phyloP scores from a whole-genome alignment of 2,888 invertebrate species.

The Linnaemya tessellans region DNA sequence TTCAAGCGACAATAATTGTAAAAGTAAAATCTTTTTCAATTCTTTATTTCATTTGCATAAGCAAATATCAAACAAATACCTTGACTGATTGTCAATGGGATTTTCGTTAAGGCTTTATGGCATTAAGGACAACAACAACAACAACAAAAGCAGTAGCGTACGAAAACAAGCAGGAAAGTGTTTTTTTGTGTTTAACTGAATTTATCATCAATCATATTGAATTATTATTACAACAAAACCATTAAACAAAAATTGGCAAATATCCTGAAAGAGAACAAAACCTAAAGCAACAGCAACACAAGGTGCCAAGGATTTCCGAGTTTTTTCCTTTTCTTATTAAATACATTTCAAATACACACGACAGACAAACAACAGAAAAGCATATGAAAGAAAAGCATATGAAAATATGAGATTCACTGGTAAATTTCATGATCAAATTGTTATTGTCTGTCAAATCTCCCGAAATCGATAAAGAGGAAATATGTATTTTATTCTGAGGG shows the following conservation, averaged over 20 bases:
- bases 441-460: too few relatives aligned
- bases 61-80: conserved; percentile 34
- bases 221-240: conserved; percentile 48
- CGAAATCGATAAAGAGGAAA: too few relatives aligned
- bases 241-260: conserved; percentile 55
- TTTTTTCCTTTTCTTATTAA: not conserved
- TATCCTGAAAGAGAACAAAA: conserved; percentile 20
- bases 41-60: conserved; percentile 45
- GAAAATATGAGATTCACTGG: too few relatives aligned
- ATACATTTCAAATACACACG: not conserved
- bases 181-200: conserved; percentile 63
- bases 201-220: conserved; percentile 68
- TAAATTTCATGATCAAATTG: too few relatives aligned
- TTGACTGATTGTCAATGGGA: conserved; percentile 57
- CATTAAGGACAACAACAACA: conserved; percentile 75
- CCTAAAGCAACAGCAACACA: not conserved
- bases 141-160: not conserved
- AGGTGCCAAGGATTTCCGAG: conserved; percentile 43
- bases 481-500: too few relatives aligned
- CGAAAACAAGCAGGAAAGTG: too few relatives aligned
- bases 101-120: conserved; percentile 75
- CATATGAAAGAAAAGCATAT: too few relatives aligned
- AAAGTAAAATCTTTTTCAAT: conserved; percentile 7
- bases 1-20: conserved; percentile 18
- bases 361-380: too few relatives aligned